phyloP scores from a whole-genome alignment of 2,888 invertebrate genomes.

The Pammene aurita region DNA sequence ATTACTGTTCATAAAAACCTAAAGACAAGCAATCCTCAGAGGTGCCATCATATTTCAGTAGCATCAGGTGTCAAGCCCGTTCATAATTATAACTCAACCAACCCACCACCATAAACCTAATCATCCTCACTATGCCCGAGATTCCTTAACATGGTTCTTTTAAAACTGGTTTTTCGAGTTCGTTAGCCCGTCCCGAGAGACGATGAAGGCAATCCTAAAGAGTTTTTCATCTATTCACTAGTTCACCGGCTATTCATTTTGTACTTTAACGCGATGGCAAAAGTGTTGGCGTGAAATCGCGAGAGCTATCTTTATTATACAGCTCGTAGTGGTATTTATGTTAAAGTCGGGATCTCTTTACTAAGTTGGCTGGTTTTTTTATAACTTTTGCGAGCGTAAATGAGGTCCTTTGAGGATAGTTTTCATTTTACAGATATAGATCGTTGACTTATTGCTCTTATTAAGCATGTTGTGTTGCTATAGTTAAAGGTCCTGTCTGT shows the following conservation, averaged over 20 bases:
- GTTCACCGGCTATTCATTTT: constrained; percentile 37
- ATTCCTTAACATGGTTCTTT: constrained; percentile 6
- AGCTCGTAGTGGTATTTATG: constrained; percentile 6
- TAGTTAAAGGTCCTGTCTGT: neutral
- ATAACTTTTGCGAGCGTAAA: neutral
- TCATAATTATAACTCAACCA: constrained; percentile 47
- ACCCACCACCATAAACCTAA: neutral
- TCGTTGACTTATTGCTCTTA: neutral
- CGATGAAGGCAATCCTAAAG: constrained; percentile 37
- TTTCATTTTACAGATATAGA: neutral
- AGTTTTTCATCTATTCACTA: constrained; percentile 39
- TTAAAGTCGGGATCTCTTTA: constrained; percentile 6
- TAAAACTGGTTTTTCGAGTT: constrained; percentile 14
- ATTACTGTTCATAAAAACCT: constrained; percentile 22
- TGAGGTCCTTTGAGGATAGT: neutral
- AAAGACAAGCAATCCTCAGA: constrained; percentile 27
- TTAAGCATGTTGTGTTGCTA: neutral
- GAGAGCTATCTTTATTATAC: constrained; percentile 14
- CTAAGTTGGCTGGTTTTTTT: neutral
- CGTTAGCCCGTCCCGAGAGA: constrained; percentile 33
- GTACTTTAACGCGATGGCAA: constrained; percentile 22
- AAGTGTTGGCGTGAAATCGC: constrained; percentile 27
- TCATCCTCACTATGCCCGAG: neutral
- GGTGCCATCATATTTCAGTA: constrained; percentile 26
- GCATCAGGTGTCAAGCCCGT: constrained; percentile 41